Evolutionary conservation across 2,888 invertebrate genomes (phyloP).

Genomic region (Tenthredo mesomela): DNA sequence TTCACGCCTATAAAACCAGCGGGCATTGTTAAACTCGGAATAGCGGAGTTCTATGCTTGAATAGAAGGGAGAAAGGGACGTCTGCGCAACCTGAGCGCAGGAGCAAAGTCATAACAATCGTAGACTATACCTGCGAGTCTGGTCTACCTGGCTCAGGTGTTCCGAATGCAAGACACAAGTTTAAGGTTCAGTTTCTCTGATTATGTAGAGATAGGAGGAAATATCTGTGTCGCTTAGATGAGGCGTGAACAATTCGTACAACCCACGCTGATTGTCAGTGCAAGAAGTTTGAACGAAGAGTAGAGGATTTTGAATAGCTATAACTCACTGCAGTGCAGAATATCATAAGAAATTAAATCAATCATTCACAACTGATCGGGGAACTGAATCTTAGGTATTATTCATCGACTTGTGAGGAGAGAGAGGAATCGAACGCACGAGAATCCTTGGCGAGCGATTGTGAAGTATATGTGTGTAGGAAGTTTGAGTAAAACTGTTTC

Average conservation of each 20-base stretch:
- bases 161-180: neutral
- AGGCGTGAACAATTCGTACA: slow-evolving; percentile 1
- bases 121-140: slow-evolving; percentile 5
- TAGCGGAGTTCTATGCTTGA: neutral
- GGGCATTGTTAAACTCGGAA: slow-evolving; percentile 28
- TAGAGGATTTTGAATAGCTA: neutral
- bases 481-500: neutral
- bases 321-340: neutral
- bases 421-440: neutral
- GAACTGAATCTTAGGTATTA: neutral
- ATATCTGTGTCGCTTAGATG: neutral
- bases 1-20: slow-evolving; percentile 14
- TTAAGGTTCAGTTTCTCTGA: slow-evolving; percentile 24
- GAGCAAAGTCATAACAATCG: slow-evolving; percentile 38
- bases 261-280: neutral
- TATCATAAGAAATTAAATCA: neutral
- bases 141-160: slow-evolving; percentile 35
- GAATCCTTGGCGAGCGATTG: neutral
- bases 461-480: neutral
- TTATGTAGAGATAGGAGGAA: slow-evolving; percentile 16
- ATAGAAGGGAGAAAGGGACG: neutral
- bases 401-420: slow-evolving; percentile 1
- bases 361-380: neutral
- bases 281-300: neutral
- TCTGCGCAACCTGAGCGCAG: slow-evolving; percentile 38